phyloP scores from a whole-genome alignment of 2,888 invertebrate genomes.

The Pyrochroa serraticornis region DNA sequence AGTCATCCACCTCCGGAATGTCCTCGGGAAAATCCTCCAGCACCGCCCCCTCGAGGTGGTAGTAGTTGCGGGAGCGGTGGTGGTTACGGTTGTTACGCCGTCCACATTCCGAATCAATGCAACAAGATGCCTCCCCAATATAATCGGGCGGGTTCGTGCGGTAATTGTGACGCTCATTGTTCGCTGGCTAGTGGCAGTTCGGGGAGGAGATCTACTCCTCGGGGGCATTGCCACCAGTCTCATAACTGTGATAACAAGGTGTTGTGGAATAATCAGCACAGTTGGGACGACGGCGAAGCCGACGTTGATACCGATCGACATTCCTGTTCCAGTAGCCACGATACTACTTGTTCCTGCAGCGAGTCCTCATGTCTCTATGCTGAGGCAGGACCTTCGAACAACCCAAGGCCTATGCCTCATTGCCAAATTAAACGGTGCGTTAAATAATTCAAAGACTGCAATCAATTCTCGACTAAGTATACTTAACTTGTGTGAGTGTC shows the following conservation, averaged over 20 bases:
- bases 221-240: constrained; percentile 49
- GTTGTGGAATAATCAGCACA: constrained; percentile 48
- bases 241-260: constrained; percentile 54
- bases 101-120: constrained; percentile 52
- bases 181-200: constrained; percentile 55
- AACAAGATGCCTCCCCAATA: constrained; percentile 39
- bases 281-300: constrained; percentile 56
- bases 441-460: constrained; percentile 28
- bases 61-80: constrained; percentile 46
- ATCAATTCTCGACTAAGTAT: constrained; percentile 9
- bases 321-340: constrained; percentile 61
- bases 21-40: constrained; percentile 52
- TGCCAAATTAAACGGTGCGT: constrained; percentile 47
- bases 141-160: constrained; percentile 51
- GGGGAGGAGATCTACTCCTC: constrained; percentile 49
- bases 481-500: constrained; percentile 5
- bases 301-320: constrained; percentile 60
- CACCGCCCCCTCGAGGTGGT: constrained; percentile 52
- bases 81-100: constrained; percentile 56
- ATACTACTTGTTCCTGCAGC: constrained; percentile 68
- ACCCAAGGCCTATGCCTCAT: constrained; percentile 41
- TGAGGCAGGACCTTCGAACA: constrained; percentile 60
- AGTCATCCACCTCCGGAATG: constrained; percentile 66
- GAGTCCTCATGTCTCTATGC: constrained; percentile 69
- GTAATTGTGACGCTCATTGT: constrained; percentile 54